Conservation (phyloP, 2,797 vertebrate species). For the Sternotherus odoratus region DNA sequence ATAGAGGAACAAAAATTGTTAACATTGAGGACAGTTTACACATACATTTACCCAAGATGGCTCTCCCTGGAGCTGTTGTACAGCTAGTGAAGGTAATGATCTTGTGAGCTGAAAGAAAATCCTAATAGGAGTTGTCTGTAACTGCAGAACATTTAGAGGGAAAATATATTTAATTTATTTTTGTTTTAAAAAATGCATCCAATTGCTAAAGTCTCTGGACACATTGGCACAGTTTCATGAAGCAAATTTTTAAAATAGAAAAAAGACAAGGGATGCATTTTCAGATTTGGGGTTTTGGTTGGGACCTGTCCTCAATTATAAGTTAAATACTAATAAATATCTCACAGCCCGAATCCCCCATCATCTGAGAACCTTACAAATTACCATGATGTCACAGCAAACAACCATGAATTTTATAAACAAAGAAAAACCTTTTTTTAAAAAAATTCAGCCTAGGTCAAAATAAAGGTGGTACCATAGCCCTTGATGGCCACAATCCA, state of each 20-base stretch:
- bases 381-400: neutral
- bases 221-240: neutral
- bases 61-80: neutral
- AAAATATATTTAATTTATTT: neutral
- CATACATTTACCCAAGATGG: neutral
- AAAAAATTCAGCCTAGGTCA: neutral
- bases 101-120: neutral
- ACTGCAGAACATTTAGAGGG: neutral
- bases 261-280: slow-evolving; percentile 37
- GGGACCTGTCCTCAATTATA: neutral
- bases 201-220: neutral
- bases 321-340: slow-evolving; percentile 15
- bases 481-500: slow-evolving; percentile 14
- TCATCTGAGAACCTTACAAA: slow-evolving; percentile 19
- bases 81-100: slow-evolving; percentile 17
- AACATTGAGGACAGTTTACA: neutral
- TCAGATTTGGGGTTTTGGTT: slow-evolving; percentile 22
- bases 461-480: neutral
- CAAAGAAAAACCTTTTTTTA: neutral
- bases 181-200: slow-evolving; percentile 17
- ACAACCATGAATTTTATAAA: neutral
- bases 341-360: neutral
- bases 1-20: neutral
- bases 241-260: neutral
- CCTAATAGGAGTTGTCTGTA: slow-evolving; percentile 21